These are phyloP conservation scores for Nothobranchius furzeri DNA, from an alignment of 2,113 vertebrate species.

Conservation along the genomic window DNA sequence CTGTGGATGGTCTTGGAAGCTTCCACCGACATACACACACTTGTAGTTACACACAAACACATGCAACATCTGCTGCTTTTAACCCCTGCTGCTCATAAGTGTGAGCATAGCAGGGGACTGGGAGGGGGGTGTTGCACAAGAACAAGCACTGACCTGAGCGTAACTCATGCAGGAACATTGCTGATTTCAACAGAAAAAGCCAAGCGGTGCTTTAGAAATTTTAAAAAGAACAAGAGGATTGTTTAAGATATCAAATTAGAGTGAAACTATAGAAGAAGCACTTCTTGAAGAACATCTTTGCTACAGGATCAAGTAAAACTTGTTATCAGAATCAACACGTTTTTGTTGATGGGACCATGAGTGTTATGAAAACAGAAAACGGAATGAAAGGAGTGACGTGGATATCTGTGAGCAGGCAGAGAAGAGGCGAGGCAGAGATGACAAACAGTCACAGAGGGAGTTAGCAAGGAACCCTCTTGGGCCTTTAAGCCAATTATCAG, in stretches of 20 bases:
- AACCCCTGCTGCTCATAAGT: constrained; percentile 60
- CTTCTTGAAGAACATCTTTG: neutral
- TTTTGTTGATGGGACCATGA: constrained; percentile 22
- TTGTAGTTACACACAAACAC: constrained; percentile 36
- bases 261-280: neutral
- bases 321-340: constrained; percentile 68
- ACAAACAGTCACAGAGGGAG: constrained; percentile 62
- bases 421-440: constrained; percentile 31
- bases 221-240: neutral
- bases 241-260: neutral
- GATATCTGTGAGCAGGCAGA: constrained; percentile 36
- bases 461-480: constrained; percentile 58
- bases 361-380: constrained; percentile 69
- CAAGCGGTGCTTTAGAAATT: neutral
- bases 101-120: constrained; percentile 15
- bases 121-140: neutral
- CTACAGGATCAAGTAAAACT: neutral
- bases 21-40: constrained; percentile 61
- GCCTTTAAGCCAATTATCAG: constrained; percentile 70
- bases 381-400: constrained; percentile 29
- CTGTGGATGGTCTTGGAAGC: constrained; percentile 74
- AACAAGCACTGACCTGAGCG: constrained; percentile 40
- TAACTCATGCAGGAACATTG: neutral
- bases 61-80: constrained; percentile 78
- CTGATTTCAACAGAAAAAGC: neutral